Base-by-base conservation (phyloP, 2,888 invertebrate genomes). In the Emmelina monodactyla region DNA sequence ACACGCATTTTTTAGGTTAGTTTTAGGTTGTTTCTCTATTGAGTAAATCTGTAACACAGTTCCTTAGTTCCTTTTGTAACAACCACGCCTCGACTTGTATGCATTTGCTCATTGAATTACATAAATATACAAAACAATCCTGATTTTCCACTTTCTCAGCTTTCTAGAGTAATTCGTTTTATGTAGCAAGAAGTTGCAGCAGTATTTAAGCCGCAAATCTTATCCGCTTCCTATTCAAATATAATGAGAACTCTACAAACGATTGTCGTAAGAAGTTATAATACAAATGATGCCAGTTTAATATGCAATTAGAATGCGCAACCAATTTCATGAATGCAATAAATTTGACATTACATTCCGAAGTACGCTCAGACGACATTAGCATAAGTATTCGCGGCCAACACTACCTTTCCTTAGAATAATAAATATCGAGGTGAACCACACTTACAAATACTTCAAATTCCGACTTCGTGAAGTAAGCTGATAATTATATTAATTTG, bases 381-480 rank as follows among this genome's bases (percentile, higher is more conserved):
- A 30, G 29, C 22, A 19, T 29, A 29, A 28, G 14, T 34, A 22
- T 25, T 48, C 41, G 45, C 41, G 43, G 41, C 42, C 43, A 50
- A 54, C 49, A 51, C 60, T 56, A 62, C 63, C 55, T 64, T 66
- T 63, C 56, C 58, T 59, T 60, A 53, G 54, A 49, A 55, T 56
- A 57, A 57, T 50, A 60, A 49, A 50, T 46, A 46, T 45, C 71
- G 67, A 71, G 71, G 72, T 58, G 40, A 72, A 58, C 72, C 34
- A 50, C 55, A 42, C 52, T 55, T 43, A 37, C 38, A 50, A 49
- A 50, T 56, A 37, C 49, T 43, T 42, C 13, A 44, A 53, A 64
- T 63, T 55, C 60, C 47, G 44, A 19, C 16, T 37, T 34, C 44
- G 25, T 41, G 31, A 39, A 32, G 37, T 32, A 34, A 38, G 35